A percentile compares a stretch with the other conserved stretches of the same genome.
phyloP scores from a whole-genome alignment of 2,888 invertebrate species.

The Fragum fragum region DNA sequence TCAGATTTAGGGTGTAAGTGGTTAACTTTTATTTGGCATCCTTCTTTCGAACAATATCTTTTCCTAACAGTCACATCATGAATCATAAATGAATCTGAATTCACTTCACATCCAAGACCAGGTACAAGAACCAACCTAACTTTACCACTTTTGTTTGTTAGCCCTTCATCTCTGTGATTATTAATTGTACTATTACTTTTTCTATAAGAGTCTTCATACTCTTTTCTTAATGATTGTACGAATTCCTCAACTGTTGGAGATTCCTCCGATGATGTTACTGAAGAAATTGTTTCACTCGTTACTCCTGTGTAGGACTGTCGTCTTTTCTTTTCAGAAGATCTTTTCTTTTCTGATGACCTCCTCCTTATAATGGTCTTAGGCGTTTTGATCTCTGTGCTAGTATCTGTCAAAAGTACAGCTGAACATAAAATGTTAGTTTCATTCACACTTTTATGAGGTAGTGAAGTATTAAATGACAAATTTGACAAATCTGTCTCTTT shows the following conservation, averaged over 20 bases:
- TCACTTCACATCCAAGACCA: neutral
- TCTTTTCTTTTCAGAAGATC: constrained; percentile 28
- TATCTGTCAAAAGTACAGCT: neutral
- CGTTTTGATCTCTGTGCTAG: neutral
- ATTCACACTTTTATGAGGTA: neutral
- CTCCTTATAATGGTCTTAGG: neutral
- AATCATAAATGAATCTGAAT: neutral
- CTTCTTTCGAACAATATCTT: constrained; percentile 19
- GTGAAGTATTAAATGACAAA: neutral
- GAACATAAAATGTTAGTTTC: neutral
- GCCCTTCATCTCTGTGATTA: neutral
- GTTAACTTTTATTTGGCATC: constrained; percentile 46
- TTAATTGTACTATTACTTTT: neutral
- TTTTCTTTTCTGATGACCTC: constrained; percentile 25
- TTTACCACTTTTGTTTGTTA: too few relatives aligned
- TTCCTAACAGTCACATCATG: neutral
- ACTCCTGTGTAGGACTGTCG: constrained; percentile 36
- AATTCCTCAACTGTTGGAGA: constrained; percentile 40
- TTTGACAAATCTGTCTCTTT: neutral
- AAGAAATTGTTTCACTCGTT: constrained; percentile 54
- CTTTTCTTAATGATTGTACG: constrained; percentile 15
- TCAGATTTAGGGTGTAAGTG: constrained; percentile 46
- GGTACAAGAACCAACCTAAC: too few relatives aligned
- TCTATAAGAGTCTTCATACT: neutral
- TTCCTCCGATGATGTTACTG: constrained; percentile 40